Conservation (phyloP, 2,888 invertebrate species). For the Leptinotarsa tumamoca region DNA sequence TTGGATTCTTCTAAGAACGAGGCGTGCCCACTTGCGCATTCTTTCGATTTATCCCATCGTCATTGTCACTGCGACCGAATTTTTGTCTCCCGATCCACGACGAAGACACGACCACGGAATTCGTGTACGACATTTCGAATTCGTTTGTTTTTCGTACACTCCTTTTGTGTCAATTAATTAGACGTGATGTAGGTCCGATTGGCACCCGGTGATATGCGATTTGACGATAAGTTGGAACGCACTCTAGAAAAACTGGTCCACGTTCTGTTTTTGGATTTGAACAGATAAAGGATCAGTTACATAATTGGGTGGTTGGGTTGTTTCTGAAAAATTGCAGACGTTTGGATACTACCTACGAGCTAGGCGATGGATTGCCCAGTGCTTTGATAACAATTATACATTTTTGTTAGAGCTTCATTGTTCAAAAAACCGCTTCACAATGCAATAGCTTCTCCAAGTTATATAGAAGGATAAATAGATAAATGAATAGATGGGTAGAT, state of each 20-base stretch:
- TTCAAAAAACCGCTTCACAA: no score
- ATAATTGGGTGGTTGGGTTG: no score
- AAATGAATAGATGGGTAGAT: no score
- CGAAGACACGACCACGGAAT: conserved; percentile 34
- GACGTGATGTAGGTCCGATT: conserved; percentile 14
- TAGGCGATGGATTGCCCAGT: no score
- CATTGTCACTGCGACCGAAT: conserved; percentile 38
- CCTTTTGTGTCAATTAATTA: conserved; percentile 24
- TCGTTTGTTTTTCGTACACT: conserved; percentile 16
- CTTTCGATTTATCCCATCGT: conserved; percentile 36
- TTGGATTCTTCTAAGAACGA: conserved; percentile 41
- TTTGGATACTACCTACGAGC: no score
- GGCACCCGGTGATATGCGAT: conserved; percentile 17
- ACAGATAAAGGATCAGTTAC: no score
- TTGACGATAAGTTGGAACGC: conserved; percentile 7
- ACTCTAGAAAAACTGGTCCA: not conserved
- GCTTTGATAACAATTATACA: no score
- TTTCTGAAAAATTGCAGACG: no score
- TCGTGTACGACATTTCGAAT: conserved; percentile 20
- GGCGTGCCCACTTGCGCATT: conserved; percentile 41
- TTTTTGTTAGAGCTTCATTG: no score
- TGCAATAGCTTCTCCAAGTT: no score
- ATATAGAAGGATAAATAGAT: no score
- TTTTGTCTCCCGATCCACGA: conserved; percentile 15
- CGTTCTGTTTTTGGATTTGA: no score